Conservation (phyloP, 2,888 invertebrate genomes). For the Drosophila kuntzei region DNA sequence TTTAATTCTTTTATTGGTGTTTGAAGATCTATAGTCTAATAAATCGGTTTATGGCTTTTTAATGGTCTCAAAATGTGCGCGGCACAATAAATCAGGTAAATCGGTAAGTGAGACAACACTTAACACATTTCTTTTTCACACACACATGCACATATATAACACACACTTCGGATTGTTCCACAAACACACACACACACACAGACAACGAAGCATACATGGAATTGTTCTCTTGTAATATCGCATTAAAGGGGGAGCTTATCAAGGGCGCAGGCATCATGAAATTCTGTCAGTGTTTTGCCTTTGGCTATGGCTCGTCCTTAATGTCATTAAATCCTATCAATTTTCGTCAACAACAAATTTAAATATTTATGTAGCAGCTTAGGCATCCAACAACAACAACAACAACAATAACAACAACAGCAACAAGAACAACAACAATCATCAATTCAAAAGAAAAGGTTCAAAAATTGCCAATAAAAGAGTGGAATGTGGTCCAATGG, state of each 20-base stretch:
- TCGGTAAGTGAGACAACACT: constrained; percentile 53
- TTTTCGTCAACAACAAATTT: constrained; percentile 71
- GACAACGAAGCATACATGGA: constrained; percentile 21
- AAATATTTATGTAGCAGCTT: constrained; percentile 74
- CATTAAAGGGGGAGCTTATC: constrained; percentile 65
- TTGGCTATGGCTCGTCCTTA: constrained; percentile 52
- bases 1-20: constrained; percentile 45
- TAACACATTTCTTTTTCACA: constrained; percentile 56
- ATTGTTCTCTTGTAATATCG: constrained; percentile 45
- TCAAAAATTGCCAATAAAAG: constrained; percentile 72
- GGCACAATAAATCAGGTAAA: constrained; percentile 66
- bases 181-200: constrained; percentile 18
- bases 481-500: constrained; percentile 30
- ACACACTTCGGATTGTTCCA: constrained; percentile 3
- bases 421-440: constrained; percentile 48
- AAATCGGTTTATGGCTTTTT: constrained; percentile 62
- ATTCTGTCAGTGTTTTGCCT: constrained; percentile 23
- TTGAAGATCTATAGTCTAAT: constrained; percentile 42
- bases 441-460: constrained; percentile 68
- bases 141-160: neutral
- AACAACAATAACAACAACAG: constrained; percentile 43
- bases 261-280: constrained; percentile 37
- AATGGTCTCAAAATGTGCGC: constrained; percentile 54
- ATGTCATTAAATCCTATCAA: constrained; percentile 81
- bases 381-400: constrained; percentile 40